Evolutionary conservation across 2,888 invertebrate species (phyloP), one percentile per base, ranked within the genome.

Genomic region (Spatulosminthurus flaviceps): DNA sequence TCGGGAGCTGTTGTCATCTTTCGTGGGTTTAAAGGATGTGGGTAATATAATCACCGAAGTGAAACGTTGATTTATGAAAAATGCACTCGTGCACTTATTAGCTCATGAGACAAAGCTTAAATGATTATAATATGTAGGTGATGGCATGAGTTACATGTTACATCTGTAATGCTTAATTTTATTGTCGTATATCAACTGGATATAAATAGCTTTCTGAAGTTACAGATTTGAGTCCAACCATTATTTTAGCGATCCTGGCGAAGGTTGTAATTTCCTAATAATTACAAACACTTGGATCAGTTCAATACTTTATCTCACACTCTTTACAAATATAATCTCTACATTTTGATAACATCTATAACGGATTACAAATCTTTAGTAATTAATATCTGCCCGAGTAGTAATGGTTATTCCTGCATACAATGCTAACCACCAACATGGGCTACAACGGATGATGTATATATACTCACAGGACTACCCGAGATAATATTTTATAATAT

Each of bases 271-370:
- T 51, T 51, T n/a, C 16, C 16, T n/a, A n/a, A 5, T 51, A 19
- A n/a, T 51, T 19, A 51, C 51, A 9, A 19, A 51, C 51, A 51
- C 7, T 34, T 34, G 51, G 51, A 51, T n/a, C 51, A 51, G 51
- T 51, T 51, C 51, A n/a, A n/a, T 51, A 51, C n/a, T 51, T 51
- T 16, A 51, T 51, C 51, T 51, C 51, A 51, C n/a, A 51, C 16
- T 51, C 51, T 11, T 11, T 51, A n/a, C 51, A 51, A 51, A n/a
- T 51, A 51, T 19, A 51, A 51, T 51, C 51, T 51, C 51, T 51
- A 13, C 13, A 51, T 1, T 51, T n/a, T 51, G 51, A 51, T 51
- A 5, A 34, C 34, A 34, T 51, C 51, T 51, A 51, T 51, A 51
- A 51, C n/a, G 51, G 51, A 51, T 51, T 51, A 19, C 51, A 51